These are phyloP conservation scores for Thalassarche chlororhynchos DNA, from an alignment of 2,113 vertebrate genomes.

Conservation along the genomic window DNA sequence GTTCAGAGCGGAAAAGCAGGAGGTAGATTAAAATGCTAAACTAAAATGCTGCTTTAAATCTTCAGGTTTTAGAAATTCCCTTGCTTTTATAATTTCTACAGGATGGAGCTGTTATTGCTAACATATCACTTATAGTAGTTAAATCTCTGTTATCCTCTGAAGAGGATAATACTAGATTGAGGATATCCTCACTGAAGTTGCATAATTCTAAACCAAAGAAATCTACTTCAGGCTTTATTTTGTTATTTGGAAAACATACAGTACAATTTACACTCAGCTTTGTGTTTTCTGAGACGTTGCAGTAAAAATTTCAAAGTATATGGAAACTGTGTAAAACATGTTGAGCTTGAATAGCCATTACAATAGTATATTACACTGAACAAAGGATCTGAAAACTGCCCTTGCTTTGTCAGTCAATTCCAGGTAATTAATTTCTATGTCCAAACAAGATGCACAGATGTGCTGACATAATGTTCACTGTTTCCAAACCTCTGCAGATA, in stretches of 20 bases:
- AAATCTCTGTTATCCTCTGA: conserved; percentile 20
- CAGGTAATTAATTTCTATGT: conserved; percentile 61
- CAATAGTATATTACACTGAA: background rate
- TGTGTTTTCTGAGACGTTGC: background rate
- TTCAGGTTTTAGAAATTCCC: background rate
- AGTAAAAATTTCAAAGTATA: conserved; percentile 29
- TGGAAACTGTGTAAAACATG: background rate
- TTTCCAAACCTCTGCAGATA: conserved; percentile 53
- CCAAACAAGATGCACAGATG: conserved; percentile 42
- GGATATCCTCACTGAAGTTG: background rate
- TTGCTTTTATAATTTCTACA: background rate
- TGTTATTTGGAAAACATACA: conserved; percentile 18
- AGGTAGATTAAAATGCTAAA: conserved; percentile 15
- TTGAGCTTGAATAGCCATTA: conserved; percentile 10
- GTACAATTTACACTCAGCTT: background rate
- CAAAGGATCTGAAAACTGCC: conserved; percentile 22
- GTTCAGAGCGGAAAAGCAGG: background rate
- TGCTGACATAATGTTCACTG: conserved; percentile 33
- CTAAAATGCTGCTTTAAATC: background rate
- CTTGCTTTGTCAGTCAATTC: conserved; percentile 35
- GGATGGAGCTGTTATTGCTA: conserved; percentile 30
- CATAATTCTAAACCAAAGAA: conserved; percentile 1
- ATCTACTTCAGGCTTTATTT: conserved; percentile 1
- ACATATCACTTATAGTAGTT: background rate
- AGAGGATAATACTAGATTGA: background rate